These are phyloP conservation scores for Mesocricetus auratus DNA, from an alignment of 2,113 vertebrate species.

Conservation along the genomic window DNA sequence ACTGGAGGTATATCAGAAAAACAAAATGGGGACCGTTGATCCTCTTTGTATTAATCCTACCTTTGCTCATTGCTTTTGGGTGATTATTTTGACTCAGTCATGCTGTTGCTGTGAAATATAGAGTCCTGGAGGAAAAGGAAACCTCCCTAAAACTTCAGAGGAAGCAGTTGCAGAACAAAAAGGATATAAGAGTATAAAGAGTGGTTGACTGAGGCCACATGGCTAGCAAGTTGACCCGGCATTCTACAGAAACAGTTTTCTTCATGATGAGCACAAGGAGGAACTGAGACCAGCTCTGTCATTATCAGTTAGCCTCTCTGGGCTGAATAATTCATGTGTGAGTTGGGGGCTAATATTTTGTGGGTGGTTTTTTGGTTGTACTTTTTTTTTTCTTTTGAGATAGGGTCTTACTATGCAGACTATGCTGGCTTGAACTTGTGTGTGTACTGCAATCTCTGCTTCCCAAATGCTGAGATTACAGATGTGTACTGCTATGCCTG, in stretches of 20 bases:
- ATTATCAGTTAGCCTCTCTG: not conserved
- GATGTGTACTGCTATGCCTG: not conserved
- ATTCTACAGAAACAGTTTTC: not conserved
- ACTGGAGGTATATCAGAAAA: not conserved
- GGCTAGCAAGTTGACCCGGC: not conserved
- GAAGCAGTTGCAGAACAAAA: not conserved
- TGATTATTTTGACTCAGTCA: constrained; percentile 4
- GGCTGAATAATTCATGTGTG: not conserved
- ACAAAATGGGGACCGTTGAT: constrained; percentile 4
- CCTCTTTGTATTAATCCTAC: not conserved
- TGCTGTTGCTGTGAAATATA: not conserved
- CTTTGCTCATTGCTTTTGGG: constrained; percentile 4
- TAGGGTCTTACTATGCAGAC: not conserved
- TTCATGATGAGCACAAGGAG: not conserved
- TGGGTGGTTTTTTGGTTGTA: not conserved
- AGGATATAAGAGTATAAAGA: not conserved
- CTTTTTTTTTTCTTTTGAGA: not conserved
- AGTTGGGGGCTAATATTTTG: not conserved
- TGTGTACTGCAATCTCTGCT: not conserved
- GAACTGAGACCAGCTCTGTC: not conserved
- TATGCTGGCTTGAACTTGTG: not conserved
- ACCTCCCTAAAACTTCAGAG: not conserved
- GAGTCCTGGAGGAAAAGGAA: not conserved
- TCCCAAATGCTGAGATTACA: not conserved
- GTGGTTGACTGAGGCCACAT: not conserved